phyloP scores from a whole-genome alignment of 2,113 vertebrate species.

The Silurus meridionalis region DNA sequence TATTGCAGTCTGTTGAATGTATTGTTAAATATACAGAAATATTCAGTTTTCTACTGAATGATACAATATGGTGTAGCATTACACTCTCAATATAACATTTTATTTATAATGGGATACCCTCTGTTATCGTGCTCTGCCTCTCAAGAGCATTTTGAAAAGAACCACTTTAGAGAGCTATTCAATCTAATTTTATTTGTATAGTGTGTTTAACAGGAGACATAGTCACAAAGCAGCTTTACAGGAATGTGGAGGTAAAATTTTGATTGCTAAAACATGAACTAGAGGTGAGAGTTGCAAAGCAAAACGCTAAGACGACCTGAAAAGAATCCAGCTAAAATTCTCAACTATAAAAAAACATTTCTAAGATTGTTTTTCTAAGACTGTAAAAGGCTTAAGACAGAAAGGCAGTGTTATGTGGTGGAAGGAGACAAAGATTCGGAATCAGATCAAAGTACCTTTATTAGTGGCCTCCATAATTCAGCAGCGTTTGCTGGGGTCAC shows the following conservation, averaged over 20 bases:
- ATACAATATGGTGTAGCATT: not conserved
- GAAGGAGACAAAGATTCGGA: constrained; percentile 59
- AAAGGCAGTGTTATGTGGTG: constrained; percentile 22
- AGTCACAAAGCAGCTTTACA: not conserved
- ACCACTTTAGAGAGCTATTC: not conserved
- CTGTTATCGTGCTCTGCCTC: not conserved
- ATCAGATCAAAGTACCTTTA: constrained; percentile 77
- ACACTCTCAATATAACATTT: not conserved
- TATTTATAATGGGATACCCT: not conserved
- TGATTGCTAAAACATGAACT: not conserved
- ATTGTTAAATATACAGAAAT: not conserved
- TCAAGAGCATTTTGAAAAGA: not conserved
- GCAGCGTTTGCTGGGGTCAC: constrained; percentile 73
- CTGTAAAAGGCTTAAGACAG: not conserved
- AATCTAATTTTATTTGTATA: not conserved
- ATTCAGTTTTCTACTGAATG: not conserved
- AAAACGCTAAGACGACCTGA: not conserved
- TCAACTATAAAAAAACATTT: not conserved
- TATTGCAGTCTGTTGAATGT: not conserved
- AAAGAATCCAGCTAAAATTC: not conserved
- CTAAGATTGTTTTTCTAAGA: not conserved
- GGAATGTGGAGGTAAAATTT: not conserved
- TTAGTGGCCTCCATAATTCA: constrained; percentile 77
- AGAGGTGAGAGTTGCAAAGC: not conserved
- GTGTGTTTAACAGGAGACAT: not conserved